phyloP scores from a whole-genome alignment of 2,888 invertebrate species.

The Zeuzera pyrina region DNA sequence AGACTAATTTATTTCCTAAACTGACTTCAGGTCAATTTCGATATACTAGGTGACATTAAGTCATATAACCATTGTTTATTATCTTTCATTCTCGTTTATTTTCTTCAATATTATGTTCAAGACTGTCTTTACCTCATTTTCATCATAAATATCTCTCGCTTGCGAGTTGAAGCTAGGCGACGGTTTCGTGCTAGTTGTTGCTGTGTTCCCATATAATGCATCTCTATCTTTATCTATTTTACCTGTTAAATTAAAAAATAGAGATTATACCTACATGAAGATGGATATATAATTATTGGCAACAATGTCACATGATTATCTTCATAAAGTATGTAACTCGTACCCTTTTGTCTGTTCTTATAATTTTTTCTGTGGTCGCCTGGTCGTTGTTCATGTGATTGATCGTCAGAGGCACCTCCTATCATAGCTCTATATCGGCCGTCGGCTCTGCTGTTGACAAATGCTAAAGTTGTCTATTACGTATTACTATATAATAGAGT shows the following conservation, averaged over 20 bases:
- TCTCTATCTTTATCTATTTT: slow-evolving; percentile 60
- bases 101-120: neutral
- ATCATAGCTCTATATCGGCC: slow-evolving; percentile 62
- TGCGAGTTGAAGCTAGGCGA: slow-evolving; percentile 57
- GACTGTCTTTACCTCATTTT: slow-evolving; percentile 59
- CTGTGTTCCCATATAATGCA: slow-evolving; percentile 44
- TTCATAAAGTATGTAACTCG: too few relatives aligned
- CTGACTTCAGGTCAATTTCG: too few relatives aligned
- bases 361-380: slow-evolving; percentile 58
- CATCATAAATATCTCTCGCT: slow-evolving; percentile 58
- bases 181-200: slow-evolving; percentile 47
- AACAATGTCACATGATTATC: too few relatives aligned
- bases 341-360: slow-evolving; percentile 53
- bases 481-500: too few relatives aligned
- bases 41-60: too few relatives aligned
- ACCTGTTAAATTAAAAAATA: slow-evolving; percentile 33
- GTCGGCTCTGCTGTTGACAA: slow-evolving; percentile 59
- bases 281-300: too few relatives aligned
- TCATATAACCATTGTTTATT: too few relatives aligned
- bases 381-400: slow-evolving; percentile 78
- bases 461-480: neutral
- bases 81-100: neutral
- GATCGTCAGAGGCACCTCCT: slow-evolving; percentile 73
- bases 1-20: too few relatives aligned
- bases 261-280: too few relatives aligned